Base-by-base conservation (phyloP, 2,888 invertebrate species). In the Diadromus collaris region DNA sequence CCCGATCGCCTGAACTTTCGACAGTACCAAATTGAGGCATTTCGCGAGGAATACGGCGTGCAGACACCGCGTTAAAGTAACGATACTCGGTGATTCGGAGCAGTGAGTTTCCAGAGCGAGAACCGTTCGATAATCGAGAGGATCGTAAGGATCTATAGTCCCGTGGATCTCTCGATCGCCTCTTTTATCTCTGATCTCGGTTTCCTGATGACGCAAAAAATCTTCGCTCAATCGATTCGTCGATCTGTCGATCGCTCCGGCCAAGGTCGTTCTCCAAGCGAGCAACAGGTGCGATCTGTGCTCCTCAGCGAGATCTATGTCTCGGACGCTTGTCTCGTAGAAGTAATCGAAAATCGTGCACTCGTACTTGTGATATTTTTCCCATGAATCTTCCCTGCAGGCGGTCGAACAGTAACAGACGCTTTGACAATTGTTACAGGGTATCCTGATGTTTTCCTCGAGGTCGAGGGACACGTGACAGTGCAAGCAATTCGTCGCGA, bases 21-120 rank as follows among this genome's bases (percentile, higher is more conserved):
- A 82, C 32, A 90, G 67, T 16, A 86, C 84, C 38, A 82, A 84
- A 44, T 85, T 83, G 19, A 92, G 84, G 76, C 91, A 92, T 58
- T 90, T 90, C 1, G 89, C 85, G 46, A 92, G 83, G 82, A 91
- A 92, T 51, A 91, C 84, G 0, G 92, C 90, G 24, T 89, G 87
- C 29, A 91, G 83, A 2, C 89, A 83, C 9, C 90, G 86, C 72
- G 89, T 87, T 4, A 92, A 85, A 82, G 91, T 88, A 63, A 91
- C 88, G 7, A 83, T 88, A 16, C 85, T 82, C 29, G 89, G 86
- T 6, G 88, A 77, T 13, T 87, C 78, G 2, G 83, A 51, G 19
- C 89, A 87, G 68, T 92, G 90, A 16, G 90, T 90, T 80, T 90
- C 85, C 80, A 92, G 88, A 13, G 86, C 85, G 79, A 87, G 88